A percentile compares a stretch with the other conserved stretches of the same genome.
Conservation (phyloP, 2,888 invertebrate genomes). For the Drosophila subsilvestris region DNA sequence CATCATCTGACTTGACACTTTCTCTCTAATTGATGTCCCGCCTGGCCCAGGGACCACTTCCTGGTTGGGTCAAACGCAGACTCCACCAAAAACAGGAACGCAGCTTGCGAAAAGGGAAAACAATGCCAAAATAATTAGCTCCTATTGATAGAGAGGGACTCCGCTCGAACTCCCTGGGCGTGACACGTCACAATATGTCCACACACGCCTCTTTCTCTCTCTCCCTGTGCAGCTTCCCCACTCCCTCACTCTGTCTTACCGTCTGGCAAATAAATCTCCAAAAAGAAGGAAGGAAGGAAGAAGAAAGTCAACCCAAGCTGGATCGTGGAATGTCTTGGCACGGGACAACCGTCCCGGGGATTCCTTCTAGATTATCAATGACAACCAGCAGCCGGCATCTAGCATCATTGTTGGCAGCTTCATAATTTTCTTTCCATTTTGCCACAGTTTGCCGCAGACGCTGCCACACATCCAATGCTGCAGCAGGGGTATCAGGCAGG, state of each 20-base stretch:
- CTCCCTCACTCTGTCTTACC: conserved; percentile 9
- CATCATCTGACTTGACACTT: conserved; percentile 45
- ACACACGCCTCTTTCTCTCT: conserved; percentile 66
- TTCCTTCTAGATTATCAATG: conserved; percentile 71
- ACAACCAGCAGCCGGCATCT: conserved; percentile 73
- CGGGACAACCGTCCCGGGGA: conserved; percentile 48
- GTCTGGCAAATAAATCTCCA: conserved; percentile 57
- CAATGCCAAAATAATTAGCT: conserved; percentile 73
- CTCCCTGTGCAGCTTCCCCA: conserved; percentile 9
- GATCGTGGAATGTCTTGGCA: conserved; percentile 63
- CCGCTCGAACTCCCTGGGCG: conserved; percentile 55
- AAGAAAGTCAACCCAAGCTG: conserved; percentile 53
- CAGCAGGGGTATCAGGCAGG: conserved; percentile 32
- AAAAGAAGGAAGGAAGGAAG: conserved; percentile 5
- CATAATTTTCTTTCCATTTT: conserved; percentile 60
- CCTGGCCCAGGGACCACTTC: conserved; percentile 13
- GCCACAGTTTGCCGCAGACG: conserved; percentile 15
- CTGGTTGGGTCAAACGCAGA: conserved; percentile 12
- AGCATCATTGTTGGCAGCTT: conserved; percentile 61
- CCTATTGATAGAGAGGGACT: conserved; percentile 57
- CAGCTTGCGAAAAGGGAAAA: conserved; percentile 60
- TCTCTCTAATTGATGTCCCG: conserved; percentile 61
- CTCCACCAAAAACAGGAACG: conserved; percentile 49
- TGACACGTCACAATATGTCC: conserved; percentile 77
- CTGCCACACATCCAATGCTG: neutral